Conservation (phyloP, 2,888 invertebrate genomes). For the Heliconius aoede region DNA sequence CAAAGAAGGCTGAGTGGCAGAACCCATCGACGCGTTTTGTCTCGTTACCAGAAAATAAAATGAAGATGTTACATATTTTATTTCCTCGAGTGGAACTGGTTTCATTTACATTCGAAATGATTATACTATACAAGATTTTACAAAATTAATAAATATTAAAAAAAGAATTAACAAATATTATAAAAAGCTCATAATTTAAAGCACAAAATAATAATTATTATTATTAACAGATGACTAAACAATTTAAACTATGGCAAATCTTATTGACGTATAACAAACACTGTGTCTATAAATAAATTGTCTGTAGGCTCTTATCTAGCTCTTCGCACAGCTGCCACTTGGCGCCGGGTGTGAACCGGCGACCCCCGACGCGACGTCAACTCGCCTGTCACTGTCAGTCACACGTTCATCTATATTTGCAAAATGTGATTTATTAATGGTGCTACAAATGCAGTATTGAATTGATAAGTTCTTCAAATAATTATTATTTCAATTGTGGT, state of each 20-base stretch:
- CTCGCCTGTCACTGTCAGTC: constrained; percentile 19
- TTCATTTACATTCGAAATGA: background rate
- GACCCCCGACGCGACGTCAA: constrained; percentile 26
- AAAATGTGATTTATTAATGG: constrained; percentile 31
- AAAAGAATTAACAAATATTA: too few species aligned
- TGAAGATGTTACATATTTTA: background rate
- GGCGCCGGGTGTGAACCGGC: constrained; percentile 31
- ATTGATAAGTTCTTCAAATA: background rate
- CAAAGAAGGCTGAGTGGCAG: too few species aligned
- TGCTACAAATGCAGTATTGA: background rate
- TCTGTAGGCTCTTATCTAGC: constrained; percentile 26
- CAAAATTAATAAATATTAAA: too few species aligned
- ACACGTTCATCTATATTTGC: constrained; percentile 28
- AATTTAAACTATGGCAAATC: background rate
- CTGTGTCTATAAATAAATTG: constrained; percentile 26
- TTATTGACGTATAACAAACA: background rate
- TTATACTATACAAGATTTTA: too few species aligned
- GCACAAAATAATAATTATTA: background rate
- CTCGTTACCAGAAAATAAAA: background rate
- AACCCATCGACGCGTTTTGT: background rate
- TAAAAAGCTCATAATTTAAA: too few species aligned
- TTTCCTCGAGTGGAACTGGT: background rate
- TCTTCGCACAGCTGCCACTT: constrained; percentile 15
- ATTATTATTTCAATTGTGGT: background rate
- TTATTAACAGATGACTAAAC: background rate